Base-by-base conservation (phyloP, 2,113 vertebrate species). In the Scomber colias region DNA sequence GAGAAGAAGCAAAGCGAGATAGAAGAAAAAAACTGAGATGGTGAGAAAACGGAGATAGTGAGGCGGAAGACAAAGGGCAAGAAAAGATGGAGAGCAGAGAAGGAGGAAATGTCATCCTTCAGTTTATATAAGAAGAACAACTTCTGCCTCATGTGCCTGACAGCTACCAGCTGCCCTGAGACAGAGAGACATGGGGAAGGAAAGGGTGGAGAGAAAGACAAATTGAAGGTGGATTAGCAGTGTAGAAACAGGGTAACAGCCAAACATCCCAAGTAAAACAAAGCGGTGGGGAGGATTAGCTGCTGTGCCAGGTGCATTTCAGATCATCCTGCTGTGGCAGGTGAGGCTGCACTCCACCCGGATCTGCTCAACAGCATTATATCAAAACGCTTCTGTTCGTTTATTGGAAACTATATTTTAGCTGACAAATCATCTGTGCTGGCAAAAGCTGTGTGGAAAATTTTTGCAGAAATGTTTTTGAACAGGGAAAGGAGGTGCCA, bases 101-200 rank as follows among this genome's bases (percentile, higher is more conserved):
- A 67, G 83, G 83, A 92, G 85, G 86, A 92, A 93, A 86, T 87
- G 80, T 86, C 81, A 89, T 89, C 78, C 63, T 84, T 82, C 46
- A 61, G 82, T 92, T 93, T 92, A 90, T 75, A 84, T 68, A 78
- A 82, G 69, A 90, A 53, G 70, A 86, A 71, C 48, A 65, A 65
- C 62, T 60, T 65, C 64, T 82, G 85, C 73, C 83, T 85, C 75
- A 49, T 71, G 77, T 73, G 51, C 35, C 73, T 85, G 92, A 94
- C 51, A 64, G 85, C 86, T 70, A 85, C 77, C 92, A 94, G 91
- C 90, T 92, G 92, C 80, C 81, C 72, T 19, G 2, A 27, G 27
- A 53, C 11, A 3, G 14, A 65, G 46, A 80, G 53, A 69, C 24
- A 17, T 6, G 3, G 50, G 24, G n/a, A 49, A 27, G 54, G 35